These are phyloP conservation scores for Typhlomys cinereus DNA, from an alignment of 2,113 vertebrate species.

Conservation along the genomic window DNA sequence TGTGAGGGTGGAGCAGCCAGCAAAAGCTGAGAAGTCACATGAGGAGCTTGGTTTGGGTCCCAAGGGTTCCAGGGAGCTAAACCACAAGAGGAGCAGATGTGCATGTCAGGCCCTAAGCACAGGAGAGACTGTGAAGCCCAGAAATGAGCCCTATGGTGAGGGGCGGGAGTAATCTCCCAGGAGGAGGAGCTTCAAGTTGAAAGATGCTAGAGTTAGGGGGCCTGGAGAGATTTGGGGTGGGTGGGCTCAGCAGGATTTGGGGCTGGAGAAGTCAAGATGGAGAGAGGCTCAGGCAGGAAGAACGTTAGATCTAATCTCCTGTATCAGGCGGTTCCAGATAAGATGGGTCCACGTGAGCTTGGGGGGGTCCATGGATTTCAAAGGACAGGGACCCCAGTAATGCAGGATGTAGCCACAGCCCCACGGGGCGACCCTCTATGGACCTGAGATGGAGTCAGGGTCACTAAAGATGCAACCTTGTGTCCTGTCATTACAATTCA, in stretches of 20 bases:
- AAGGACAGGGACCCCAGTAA: neutral
- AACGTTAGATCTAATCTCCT: neutral
- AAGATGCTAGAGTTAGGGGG: too few relatives aligned
- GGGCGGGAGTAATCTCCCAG: neutral
- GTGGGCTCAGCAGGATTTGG: neutral
- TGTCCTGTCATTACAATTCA: neutral
- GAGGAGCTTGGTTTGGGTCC: neutral
- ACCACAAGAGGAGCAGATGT: neutral
- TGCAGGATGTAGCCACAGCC: neutral
- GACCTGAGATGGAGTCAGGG: neutral
- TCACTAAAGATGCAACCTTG: neutral
- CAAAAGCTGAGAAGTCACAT: neutral
- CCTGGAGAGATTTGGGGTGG: neutral
- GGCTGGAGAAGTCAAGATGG: neutral
- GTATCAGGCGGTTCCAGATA: too few relatives aligned
- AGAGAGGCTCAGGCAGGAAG: neutral
- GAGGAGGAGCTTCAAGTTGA: neutral
- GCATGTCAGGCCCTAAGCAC: neutral
- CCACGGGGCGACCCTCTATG: fast-evolving
- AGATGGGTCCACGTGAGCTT: neutral
- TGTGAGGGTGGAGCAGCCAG: neutral
- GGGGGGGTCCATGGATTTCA: neutral
- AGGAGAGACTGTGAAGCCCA: neutral
- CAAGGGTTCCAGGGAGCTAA: neutral
- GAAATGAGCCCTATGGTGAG: neutral